Evolutionary conservation across 64 coral and sea anemone species (phyloP), one percentile per base, ranked within the genome.

Genomic region (Montipora foliosa): DNA sequence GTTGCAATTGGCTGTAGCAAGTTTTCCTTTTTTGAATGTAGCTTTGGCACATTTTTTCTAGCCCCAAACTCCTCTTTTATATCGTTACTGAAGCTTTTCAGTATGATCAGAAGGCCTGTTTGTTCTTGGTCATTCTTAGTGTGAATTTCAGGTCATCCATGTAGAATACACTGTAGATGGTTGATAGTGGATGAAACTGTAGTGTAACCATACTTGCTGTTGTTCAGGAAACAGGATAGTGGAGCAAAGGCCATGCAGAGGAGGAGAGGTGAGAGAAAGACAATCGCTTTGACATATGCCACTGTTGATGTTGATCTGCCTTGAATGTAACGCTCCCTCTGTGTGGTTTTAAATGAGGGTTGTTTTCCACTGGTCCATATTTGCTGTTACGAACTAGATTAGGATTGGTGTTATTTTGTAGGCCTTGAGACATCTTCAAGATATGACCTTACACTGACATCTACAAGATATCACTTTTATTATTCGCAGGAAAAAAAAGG

Each of bases 211-310:
- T 79, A 80, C 20, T 58, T 77, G 76, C 14, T 68, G 24, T 50
- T 61, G 75, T 90, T 90, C 3, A 90, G 57, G n/a, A 66, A 14
- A 15, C 60, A 69, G 48, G 76, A 90, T 67, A 80, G 71, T 79
- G 75, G 75, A 46, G 61, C 55, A 64, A 90, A 44, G 58, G 88
- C 88, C 13, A 79, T 79, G 48, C 76, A 90, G 71, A 90, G 79
- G 55, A 90, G 88, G 58, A 90, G 46, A 50, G 86, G 86, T 2
- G 88, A 90, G 77, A 90, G 60, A 66, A 76, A 90, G 37, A 37
- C 37, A 37, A 44, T 88, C 68, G 49, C 86, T 70, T 49, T 88
- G 37, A 59, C 75, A 88, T 67, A 88, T 88, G 61, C 86, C 69
- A 7, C 86, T 74, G 57, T 88, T 88, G 16, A 88, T 88, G 72